Base-by-base conservation (phyloP, 2,113 vertebrate species). In the Garra rufa region DNA sequence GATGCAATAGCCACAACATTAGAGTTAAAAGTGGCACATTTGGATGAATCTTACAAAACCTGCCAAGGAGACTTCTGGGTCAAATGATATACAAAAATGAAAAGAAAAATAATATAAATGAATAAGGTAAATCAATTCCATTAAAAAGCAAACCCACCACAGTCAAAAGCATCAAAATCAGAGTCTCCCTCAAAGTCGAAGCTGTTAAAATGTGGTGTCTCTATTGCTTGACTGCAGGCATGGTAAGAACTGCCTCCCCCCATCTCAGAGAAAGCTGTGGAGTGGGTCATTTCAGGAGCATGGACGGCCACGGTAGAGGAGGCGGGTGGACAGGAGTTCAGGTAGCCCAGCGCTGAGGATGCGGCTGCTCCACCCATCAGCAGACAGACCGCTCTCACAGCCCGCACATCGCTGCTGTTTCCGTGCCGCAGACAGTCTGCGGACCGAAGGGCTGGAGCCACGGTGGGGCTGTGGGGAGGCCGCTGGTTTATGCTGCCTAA, bases 161-260 rank as follows among this genome's bases (percentile, higher is more conserved):
- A 96, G 88, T 96, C 95, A 44, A 95, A 95, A 0, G 92, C 91
- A 41, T 95, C 95, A 74, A 95, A 96, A 89, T 96, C 95, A 3
- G 95, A 93, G 88, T 96, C 95, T 57, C 89, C 93, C 76, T 96
- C 95, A 1, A 94, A 96, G 88, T 96, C 96, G 21, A 95, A 94
- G 87, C 92, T 94, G 92, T 95, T 94, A 55, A 94, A 94, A 57
- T 94, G 92, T 0, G 94, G 89, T 1, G 93, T 88, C 87, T 96
- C 94, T 0, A 87, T 87, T 0, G 94, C 93, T 81, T 93, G 93
- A 82, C 90, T 90, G 90, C 93, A 95, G 87, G 88, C 85, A 24
- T 93, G 92, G 83, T 93, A 95, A 5, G 92, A 89, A 1, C 92
- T 90, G 5, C 91, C 93, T 3, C 90, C 85, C 0, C 93, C 70